These are phyloP conservation scores for Typhlichthys subterraneus DNA, from an alignment of 2,797 vertebrate species.

Conservation along the genomic window DNA sequence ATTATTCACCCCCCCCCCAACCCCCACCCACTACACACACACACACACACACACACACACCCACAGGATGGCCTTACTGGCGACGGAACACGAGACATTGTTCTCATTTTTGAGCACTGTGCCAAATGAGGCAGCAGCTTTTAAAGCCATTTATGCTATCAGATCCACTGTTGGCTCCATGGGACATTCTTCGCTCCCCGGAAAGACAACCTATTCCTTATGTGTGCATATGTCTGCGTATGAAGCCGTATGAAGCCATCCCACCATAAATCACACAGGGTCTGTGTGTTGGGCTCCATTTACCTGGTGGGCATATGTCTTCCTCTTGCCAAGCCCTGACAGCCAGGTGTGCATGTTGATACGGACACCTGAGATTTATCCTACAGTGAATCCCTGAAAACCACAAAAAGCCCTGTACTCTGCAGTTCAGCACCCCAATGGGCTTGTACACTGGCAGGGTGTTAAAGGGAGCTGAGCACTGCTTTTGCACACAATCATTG, in stretches of 20 bases:
- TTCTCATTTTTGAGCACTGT: background rate
- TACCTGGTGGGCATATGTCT: conserved; percentile 38
- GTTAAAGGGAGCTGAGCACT: too few species aligned
- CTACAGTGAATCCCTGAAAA: conserved; percentile 1
- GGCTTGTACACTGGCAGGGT: background rate
- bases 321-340: conserved; percentile 24
- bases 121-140: background rate
- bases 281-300: background rate
- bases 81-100: background rate
- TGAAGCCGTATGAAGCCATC: background rate
- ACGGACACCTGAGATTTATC: background rate
- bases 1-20: too few species aligned
- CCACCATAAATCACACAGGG: conserved; percentile 33
- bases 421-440: too few species aligned
- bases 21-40: too few species aligned
- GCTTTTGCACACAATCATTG: background rate
- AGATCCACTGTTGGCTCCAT: conserved; percentile 3
- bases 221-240: conserved; percentile 1
- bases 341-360: conserved; percentile 27
- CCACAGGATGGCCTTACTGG: too few species aligned
- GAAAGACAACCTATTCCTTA: background rate
- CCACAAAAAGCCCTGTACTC: background rate
- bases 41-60: too few species aligned
- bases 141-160: conserved; percentile 5
- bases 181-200: conserved; percentile 5